phyloP scores from a whole-genome alignment of 2,797 vertebrate species.

The Hydrolagus colliei region DNA sequence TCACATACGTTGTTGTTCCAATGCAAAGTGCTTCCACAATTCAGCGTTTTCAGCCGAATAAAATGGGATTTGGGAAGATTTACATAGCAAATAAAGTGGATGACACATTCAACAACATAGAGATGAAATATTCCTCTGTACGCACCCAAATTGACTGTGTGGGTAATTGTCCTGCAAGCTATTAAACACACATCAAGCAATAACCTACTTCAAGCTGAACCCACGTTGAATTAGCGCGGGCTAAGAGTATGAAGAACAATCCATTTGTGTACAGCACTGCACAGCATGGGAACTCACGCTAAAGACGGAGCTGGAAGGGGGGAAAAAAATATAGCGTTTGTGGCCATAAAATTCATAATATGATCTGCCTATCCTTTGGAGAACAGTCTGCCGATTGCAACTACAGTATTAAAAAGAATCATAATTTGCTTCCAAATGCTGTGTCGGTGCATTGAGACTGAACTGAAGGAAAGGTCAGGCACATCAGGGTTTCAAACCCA shows the following conservation, averaged over 20 bases:
- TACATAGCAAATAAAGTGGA: not conserved
- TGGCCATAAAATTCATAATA: constrained; percentile 39
- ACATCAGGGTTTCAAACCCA: constrained; percentile 39
- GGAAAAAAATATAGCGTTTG: constrained; percentile 41
- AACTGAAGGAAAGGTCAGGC: constrained; percentile 46
- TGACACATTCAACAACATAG: not conserved
- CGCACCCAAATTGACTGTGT: constrained; percentile 38
- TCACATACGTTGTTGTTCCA: not conserved
- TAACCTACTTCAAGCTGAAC: constrained; percentile 35
- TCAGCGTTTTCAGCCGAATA: not conserved
- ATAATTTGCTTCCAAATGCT: constrained; percentile 44
- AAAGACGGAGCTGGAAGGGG: constrained; percentile 36
- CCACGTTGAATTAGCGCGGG: not conserved
- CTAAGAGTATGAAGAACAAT: constrained; percentile 2
- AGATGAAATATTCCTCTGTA: not conserved
- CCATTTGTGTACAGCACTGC: constrained; percentile 20
- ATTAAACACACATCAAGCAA: constrained; percentile 39
- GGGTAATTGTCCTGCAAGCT: constrained; percentile 40
- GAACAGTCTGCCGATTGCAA: constrained; percentile 44
- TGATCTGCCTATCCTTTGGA: constrained; percentile 41
- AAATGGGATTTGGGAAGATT: not conserved
- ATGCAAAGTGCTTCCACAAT: not conserved
- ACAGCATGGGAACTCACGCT: constrained; percentile 46
- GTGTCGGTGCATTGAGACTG: constrained; percentile 33
- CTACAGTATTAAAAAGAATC: constrained; percentile 33